Conservation (phyloP, 2,888 invertebrate species). For the Halictus quadricinctus region DNA sequence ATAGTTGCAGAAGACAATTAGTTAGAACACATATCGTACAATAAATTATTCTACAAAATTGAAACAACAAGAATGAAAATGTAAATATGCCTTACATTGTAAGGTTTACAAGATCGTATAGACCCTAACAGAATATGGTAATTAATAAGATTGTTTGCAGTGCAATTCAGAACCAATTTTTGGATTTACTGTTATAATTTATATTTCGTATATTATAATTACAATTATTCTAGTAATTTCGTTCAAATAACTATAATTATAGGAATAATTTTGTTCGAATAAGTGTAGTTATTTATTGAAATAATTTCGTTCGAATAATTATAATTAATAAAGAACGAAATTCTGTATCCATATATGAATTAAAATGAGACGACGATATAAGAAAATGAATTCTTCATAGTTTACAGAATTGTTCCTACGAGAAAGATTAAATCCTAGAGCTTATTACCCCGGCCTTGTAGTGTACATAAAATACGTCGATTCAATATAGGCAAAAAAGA, state of each 20-base stretch:
- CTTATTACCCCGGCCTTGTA: constrained; percentile 18
- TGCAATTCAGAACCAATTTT: background rate
- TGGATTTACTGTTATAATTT: background rate
- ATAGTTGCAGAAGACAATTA: too few species aligned
- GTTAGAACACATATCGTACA: too few species aligned
- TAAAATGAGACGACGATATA: background rate
- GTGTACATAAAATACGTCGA: background rate
- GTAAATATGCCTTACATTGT: too few species aligned
- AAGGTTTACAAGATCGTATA: too few species aligned
- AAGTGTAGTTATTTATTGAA: background rate
- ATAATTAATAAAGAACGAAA: background rate
- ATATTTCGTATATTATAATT: background rate
- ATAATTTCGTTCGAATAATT: background rate
- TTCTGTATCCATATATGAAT: background rate
- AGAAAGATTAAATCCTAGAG: constrained; percentile 4
- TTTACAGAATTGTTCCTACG: constrained; percentile 12
- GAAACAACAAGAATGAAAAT: too few species aligned
- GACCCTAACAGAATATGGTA: too few species aligned
- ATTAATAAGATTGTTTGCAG: background rate
- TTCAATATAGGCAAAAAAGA: background rate
- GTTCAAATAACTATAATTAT: too few species aligned
- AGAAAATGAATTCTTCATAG: background rate
- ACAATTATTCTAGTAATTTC: background rate
- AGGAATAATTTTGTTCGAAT: background rate
- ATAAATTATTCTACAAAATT: too few species aligned